A percentile compares a stretch with the other conserved stretches of the same genome.
These are phyloP conservation scores for Spilarctia lutea DNA, from an alignment of 2,888 invertebrate species.

Conservation along the genomic window DNA sequence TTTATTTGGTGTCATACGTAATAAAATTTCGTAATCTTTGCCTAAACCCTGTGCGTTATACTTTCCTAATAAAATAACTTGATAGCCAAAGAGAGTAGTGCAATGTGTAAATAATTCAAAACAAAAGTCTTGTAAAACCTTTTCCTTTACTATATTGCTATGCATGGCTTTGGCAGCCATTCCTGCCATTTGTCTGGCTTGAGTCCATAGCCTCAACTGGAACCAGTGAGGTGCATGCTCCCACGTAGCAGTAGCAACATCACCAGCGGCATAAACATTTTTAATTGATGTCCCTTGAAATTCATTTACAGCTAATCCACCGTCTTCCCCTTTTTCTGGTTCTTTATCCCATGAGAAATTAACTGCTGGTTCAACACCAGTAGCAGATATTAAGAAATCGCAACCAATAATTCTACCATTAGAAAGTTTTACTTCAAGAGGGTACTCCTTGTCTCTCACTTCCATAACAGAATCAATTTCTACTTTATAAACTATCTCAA, in stretches of 20 bases:
- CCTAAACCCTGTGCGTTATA: slow-evolving; percentile 97
- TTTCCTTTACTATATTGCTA: slow-evolving; percentile 86
- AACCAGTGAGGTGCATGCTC: slow-evolving; percentile 93
- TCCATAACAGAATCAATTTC: slow-evolving; percentile 83
- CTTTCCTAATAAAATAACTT: slow-evolving; percentile 96
- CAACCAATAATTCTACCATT: slow-evolving; percentile 91
- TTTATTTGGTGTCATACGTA: slow-evolving; percentile 92
- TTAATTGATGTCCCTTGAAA: slow-evolving; percentile 92
- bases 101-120: slow-evolving; percentile 99
- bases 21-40: slow-evolving; percentile 92
- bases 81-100: slow-evolving; percentile 97
- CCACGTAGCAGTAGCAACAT: slow-evolving; percentile 96
- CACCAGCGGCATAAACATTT: slow-evolving; percentile 97
- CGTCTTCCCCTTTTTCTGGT: slow-evolving; percentile 88
- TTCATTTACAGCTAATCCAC: slow-evolving; percentile 95
- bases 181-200: slow-evolving; percentile 98
- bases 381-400: slow-evolving; percentile 98
- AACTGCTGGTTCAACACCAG: slow-evolving; percentile 93
- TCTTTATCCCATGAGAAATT: slow-evolving; percentile 85
- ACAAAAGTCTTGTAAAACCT: slow-evolving; percentile 95
- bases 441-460: slow-evolving; percentile 82
- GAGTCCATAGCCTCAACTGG: slow-evolving; percentile 98
- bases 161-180: slow-evolving; percentile 97
- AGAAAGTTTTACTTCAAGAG: slow-evolving; percentile 90
- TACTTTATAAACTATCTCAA: slow-evolving; percentile 88